Evolutionary conservation across 2,888 invertebrate species (phyloP), one percentile per base, ranked within the genome.

Genomic region (Cryptocheilus praepositus): DNA sequence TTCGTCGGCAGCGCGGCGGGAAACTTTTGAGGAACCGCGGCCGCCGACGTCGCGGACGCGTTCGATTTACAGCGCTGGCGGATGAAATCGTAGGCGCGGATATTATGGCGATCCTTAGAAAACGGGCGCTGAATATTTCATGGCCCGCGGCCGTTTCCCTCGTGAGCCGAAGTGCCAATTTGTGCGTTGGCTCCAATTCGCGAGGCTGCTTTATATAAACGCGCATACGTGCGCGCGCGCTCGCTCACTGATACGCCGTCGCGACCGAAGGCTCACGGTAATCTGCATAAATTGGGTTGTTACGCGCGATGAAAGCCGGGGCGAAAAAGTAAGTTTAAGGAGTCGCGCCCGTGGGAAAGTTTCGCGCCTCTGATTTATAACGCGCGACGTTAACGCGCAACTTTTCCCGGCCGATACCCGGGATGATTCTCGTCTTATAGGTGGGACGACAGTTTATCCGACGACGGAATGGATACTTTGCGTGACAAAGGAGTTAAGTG

Each of bases 251-350:
- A 62, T 64, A 64, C 71, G 62, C 60, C 61, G 55, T 25, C 25
- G 25, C 25, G 25, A 25, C 3, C 36, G 13, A 36, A 11, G 36
- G 36, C 36, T 36, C 36, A 64, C 65, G 65, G 64, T 73, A 77
- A 79, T 79, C 75, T 79, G 64, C 79, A 80, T 77, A 79, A 79
- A 79, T 79, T 73, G 77, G 77, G 61, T 65, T 71, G 79, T 73
- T 79, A 71, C 76, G 66, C 63, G 64, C 71, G 61, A 51, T 62
- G 64, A 64, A 45, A 55, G 63, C 64, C 45, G 58, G 61, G 62
- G 63, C 73, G 52, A 71, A 69, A 67, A 70, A 61, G 58, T 67
- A 64, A 67, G 68, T 65, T 73, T 64, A 70, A 70, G 65, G 61
- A 67, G 70, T 25, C 64, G 61, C 56, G 54, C 61, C 36, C 62